Evolutionary conservation across 2,113 vertebrate species (phyloP).

Genomic region (Antechinus stuartii): DNA sequence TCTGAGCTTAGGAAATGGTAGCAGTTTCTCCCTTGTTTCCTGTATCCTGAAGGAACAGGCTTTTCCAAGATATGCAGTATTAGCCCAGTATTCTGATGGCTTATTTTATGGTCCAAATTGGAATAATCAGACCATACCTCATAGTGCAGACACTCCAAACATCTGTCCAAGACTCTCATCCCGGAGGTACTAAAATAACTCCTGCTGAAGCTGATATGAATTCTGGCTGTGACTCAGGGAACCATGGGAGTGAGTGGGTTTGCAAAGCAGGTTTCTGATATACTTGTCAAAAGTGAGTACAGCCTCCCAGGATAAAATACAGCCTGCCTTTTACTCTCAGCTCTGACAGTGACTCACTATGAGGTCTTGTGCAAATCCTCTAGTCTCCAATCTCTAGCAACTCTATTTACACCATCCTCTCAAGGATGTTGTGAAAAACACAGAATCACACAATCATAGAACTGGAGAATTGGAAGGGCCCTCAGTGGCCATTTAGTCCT

Average conservation of each 20-base stretch:
- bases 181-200: constrained; percentile 50
- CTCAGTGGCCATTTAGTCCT: background rate
- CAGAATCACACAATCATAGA: background rate
- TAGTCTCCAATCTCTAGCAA: background rate
- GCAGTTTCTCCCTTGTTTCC: background rate
- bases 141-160: background rate
- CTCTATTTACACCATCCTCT: background rate
- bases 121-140: background rate
- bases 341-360: constrained; percentile 29
- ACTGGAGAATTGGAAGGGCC: background rate
- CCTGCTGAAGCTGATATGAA: background rate
- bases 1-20: background rate
- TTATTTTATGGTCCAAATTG: background rate
- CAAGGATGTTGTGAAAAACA: background rate
- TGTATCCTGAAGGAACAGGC: background rate
- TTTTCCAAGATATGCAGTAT: constrained; percentile 18
- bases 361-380: background rate
- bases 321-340: background rate
- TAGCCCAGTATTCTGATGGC: background rate
- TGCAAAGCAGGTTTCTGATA: constrained; percentile 52
- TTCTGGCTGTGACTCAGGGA: constrained; percentile 33
- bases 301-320: constrained; percentile 47
- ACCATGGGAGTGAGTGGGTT: background rate
- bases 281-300: background rate
- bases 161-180: background rate